Evolutionary conservation across 2,797 vertebrate genomes (phyloP), one percentile per base, ranked within the genome.

Genomic region (Chelmon rostratus): DNA sequence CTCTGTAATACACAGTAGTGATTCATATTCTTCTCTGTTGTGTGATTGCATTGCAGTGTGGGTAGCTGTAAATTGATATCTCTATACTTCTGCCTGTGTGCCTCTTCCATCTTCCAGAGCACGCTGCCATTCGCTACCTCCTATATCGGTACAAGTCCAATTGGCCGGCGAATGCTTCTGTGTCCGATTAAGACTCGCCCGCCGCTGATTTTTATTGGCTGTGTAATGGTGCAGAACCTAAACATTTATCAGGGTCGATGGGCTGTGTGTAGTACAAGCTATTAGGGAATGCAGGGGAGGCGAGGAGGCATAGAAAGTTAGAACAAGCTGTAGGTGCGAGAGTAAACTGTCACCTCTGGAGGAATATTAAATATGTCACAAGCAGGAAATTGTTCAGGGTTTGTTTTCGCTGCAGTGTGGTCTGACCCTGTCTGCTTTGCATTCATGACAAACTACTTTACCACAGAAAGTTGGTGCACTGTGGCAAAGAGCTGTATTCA

Each of bases 181-280:
- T 90, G 88, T 93, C 91, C 82, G 92, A 94, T 93, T 93, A 93
- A 88, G 89, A 87, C 86, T 90, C 88, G 91, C 90, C 89, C 86
- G 88, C 81, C 85, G 5, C 82, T 93, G 94, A 94, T 93, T 96
- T 96, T 94, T 95, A 96, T 95, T 93, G 94, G 94, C 91, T 89
- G 93, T 82, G 88, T 92, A 95, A 94, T 93, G 93, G 93, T 81
- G 94, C 91, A 92, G 91, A 94, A 94, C 93, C 86, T 90, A 94
- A 94, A 95, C 94, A 95, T 95, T 95, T 94, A 93, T 95, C 94
- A 95, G 92, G 88, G 90, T 93, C 91, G 91, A 95, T 94, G 92
- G 88, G 77, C 78, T 73, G 85, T 69, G 79, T 93, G 86, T 90
- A 85, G 85, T 83, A 90, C 88, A 92, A 91, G 90, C 92, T 91